Conservation (phyloP, 2,797 vertebrate species). For the Pipistrellus nathusii region DNA sequence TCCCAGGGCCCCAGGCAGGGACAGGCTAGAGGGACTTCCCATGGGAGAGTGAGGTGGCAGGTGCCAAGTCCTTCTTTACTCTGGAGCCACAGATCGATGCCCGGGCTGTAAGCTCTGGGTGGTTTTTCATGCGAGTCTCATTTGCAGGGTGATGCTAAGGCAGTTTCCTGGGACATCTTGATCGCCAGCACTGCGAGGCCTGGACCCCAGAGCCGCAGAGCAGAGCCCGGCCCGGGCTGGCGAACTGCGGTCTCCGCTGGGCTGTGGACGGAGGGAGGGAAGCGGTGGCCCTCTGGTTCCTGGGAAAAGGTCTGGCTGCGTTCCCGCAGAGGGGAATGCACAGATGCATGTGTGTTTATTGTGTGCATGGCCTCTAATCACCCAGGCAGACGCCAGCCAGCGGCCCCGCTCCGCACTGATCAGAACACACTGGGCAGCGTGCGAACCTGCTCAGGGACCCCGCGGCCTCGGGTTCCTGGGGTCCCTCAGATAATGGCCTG, state of each 20-base stretch:
- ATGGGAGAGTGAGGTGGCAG: not conserved
- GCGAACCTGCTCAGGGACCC: too few relatives aligned
- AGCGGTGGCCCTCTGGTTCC: slow-evolving; percentile 47
- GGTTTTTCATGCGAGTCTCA: slow-evolving; percentile 61
- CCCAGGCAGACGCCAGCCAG: slow-evolving; percentile 77
- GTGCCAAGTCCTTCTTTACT: slow-evolving; percentile 22
- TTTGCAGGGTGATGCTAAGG: slow-evolving; percentile 60
- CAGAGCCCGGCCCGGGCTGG: not conserved
- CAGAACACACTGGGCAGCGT: too few relatives aligned
- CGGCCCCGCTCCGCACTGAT: not conserved
- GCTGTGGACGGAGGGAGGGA: slow-evolving; percentile 34
- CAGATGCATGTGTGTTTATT: slow-evolving; percentile 78
- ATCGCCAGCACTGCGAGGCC: not conserved
- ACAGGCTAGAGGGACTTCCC: not conserved
- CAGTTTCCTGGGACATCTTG: slow-evolving; percentile 51
- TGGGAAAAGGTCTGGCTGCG: slow-evolving; percentile 66
- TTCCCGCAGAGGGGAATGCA: slow-evolving; percentile 72
- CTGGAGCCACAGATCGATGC: not conserved
- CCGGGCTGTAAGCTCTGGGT: slow-evolving; percentile 40
- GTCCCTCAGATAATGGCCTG: slow-evolving; percentile 83
- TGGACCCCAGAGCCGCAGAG: slow-evolving; percentile 3
- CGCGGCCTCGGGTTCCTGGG: slow-evolving; percentile 51
- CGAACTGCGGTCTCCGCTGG: slow-evolving; percentile 5
- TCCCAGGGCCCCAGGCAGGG: not conserved
- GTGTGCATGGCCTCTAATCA: slow-evolving; percentile 74